Base-by-base conservation (phyloP, 2,113 vertebrate genomes). In the Syngnathoides biaculeatus region DNA sequence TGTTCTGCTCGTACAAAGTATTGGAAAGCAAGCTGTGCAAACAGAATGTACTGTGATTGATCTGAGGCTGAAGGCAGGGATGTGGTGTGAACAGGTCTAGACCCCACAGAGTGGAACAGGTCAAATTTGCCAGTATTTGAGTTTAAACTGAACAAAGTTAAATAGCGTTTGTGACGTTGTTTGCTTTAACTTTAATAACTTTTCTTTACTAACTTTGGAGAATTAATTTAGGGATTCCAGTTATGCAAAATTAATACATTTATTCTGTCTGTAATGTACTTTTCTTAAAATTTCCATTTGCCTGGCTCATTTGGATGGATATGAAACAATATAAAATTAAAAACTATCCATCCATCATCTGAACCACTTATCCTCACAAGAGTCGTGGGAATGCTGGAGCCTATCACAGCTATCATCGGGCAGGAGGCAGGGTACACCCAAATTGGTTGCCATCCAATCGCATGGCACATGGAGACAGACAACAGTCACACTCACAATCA, bases 1-100 rank as follows among this genome's bases (percentile, higher is more conserved):
- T 80, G 72, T 57, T 79, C 69, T 84, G 74, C 78, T 79, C 72
- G 68, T 69, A 73, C 81, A 71, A 86, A 67, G 79, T 35, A 35
- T 35, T 76, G 77, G 72, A 65, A 72, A 59, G 72, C 89, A 89
- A 65, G 89, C 88, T 89, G 88, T 81, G 81, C 86, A 90, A 90
- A 90, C 88, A 72, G 73, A 75, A 82, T 84, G 77, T 66, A 79
- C 70, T 71, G 75, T 74, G 77, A 76, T 66, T 82, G 79, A 83
- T 82, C 70, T 75, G 79, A 83, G 65, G 79, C 75, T 83, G 81
- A 85, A 89, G 77, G 80, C 85, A 77, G 71, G 76, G 43, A 79
- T 75, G 79, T 84, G 73, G 72, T 86, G 88, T 85, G 87, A 90
- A 87, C 80, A 85, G 78, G 85, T 79, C 87, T 88, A 87, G 79